These are phyloP conservation scores for Strigamia maritima DNA, from an alignment of 2,888 invertebrate genomes.

Conservation along the genomic window DNA sequence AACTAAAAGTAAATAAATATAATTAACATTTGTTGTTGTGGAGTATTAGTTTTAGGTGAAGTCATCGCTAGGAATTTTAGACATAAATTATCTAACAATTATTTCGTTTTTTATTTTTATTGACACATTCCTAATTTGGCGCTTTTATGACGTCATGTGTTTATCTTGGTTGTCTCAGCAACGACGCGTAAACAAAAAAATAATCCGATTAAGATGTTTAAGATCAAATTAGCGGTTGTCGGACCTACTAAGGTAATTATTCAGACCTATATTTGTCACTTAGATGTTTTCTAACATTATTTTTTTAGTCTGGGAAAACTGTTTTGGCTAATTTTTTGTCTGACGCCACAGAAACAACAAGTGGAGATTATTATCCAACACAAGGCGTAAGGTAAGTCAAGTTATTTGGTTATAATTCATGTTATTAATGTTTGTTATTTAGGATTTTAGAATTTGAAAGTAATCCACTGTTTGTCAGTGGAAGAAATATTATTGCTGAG, in stretches of 20 bases:
- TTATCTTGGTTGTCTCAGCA: background rate
- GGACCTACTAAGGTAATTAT: constrained; percentile 35
- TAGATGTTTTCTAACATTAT: background rate
- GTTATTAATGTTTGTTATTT: background rate
- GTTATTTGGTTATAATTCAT: background rate
- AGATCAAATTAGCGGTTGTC: constrained; percentile 39
- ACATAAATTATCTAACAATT: background rate
- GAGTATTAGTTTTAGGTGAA: no score
- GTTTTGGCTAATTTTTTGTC: constrained; percentile 68
- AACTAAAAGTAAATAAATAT: no score
- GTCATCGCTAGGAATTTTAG: no score
- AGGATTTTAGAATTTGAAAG: constrained; percentile 75
- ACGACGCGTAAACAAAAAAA: constrained; percentile 18
- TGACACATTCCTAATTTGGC: background rate
- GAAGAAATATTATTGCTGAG: constrained; percentile 61
- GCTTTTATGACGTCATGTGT: background rate
- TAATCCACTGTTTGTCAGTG: constrained; percentile 60
- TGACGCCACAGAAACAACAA: constrained; percentile 63
- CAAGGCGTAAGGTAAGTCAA: constrained; percentile 60
- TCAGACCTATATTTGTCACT: background rate
- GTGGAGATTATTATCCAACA: constrained; percentile 63
- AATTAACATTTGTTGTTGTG: no score
- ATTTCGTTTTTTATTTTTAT: background rate
- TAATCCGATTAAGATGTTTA: constrained; percentile 26
- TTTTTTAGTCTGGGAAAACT: constrained; percentile 66